phyloP scores from a whole-genome alignment of 1,140 invertebrate genomes.

The Bradynema listronoti region DNA sequence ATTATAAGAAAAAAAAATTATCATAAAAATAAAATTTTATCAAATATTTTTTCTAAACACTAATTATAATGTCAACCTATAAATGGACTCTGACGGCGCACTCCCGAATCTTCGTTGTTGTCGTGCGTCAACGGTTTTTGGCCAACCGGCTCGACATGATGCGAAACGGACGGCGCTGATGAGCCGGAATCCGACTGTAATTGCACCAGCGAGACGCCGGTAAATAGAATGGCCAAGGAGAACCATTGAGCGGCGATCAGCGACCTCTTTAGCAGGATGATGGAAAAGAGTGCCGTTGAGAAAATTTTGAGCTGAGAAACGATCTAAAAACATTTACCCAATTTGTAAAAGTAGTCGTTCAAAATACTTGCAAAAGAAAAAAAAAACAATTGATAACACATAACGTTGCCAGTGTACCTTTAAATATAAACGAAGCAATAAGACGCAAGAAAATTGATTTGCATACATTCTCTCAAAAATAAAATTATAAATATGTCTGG shows the following conservation, averaged over 20 bases:
- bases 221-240: slow-evolving; percentile 34
- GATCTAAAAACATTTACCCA: slow-evolving; percentile 29
- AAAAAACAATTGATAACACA: too few species aligned
- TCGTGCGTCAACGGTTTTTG: not conserved
- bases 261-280: slow-evolving; percentile 36
- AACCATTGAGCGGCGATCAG: slow-evolving; percentile 37
- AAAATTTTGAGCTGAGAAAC: slow-evolving; percentile 46
- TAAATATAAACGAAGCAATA: too few species aligned
- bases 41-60: too few species aligned
- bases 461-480: too few species aligned
- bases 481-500: too few species aligned
- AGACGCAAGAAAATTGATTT: too few species aligned
- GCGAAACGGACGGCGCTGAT: slow-evolving; percentile 5
- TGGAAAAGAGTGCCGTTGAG: slow-evolving; percentile 42
- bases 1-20: slow-evolving; percentile 14
- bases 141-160: too few species aligned
- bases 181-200: slow-evolving; percentile 20
- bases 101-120: too few species aligned
- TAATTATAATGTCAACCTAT: slow-evolving; percentile 1
- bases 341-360: not conserved
- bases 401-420: too few species aligned
- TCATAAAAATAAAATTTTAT: slow-evolving; percentile 3
- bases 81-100: slow-evolving; percentile 3
- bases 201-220: slow-evolving; percentile 41
- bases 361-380: too few species aligned